Percentiles rank a stretch among this genome's conserved stretches.
These are phyloP conservation scores for Theristicus caerulescens DNA, from an alignment of 2,113 vertebrate genomes.

Conservation along the genomic window DNA sequence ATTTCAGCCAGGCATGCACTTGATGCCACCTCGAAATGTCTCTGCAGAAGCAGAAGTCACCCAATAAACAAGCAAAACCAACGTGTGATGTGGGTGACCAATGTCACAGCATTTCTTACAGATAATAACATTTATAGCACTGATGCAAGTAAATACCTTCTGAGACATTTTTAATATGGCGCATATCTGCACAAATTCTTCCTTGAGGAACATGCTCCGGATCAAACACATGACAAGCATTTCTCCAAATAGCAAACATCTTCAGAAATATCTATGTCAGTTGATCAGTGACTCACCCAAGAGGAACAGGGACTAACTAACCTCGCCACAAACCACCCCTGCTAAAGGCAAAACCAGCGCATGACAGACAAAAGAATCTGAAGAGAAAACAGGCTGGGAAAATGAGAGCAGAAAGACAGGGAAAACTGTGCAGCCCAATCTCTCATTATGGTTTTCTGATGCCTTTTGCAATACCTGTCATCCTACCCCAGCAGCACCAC, in stretches of 20 bases:
- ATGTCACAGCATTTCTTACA: neutral
- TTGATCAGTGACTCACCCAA: neutral
- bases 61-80: neutral
- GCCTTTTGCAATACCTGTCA: neutral
- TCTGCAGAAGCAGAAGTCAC: neutral
- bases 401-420: neutral
- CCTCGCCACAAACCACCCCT: neutral
- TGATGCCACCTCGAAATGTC: neutral
- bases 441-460: neutral
- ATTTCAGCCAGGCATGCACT: accelerated
- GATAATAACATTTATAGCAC: no score
- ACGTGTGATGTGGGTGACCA: accelerated
- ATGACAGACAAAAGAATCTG: neutral
- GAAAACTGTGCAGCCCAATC: neutral
- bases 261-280: neutral
- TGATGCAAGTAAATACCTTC: neutral
- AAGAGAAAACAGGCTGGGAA: neutral
- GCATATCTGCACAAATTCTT: neutral
- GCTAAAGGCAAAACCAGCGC: neutral
- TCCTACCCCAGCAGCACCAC: neutral
- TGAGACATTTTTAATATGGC: accelerated
- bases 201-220: neutral
- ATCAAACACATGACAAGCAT: neutral
- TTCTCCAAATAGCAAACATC: neutral
- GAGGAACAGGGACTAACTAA: neutral